Evolutionary conservation across 2,113 vertebrate genomes (phyloP), one percentile per base, ranked within the genome.

Genomic region (Tragelaphus scriptus): DNA sequence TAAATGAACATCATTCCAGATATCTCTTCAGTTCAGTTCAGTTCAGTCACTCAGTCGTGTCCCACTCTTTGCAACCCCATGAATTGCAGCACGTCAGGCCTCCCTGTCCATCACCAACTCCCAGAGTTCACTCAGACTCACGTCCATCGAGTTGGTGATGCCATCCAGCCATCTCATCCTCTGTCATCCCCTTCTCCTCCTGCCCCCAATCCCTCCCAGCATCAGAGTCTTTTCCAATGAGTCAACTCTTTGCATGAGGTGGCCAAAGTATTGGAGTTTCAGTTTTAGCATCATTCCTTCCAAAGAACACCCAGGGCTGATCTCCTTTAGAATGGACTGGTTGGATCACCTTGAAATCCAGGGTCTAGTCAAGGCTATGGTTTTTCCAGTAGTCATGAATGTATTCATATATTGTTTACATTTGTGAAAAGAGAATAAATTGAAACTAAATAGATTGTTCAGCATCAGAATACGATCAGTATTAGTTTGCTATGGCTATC

Each of bases 61-160:
- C 14, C 1, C 1, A 65, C 61, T 32, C 30, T 32, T 16, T 65
- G 30, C 6, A 0, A 32, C 30, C 14, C 15, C 63, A n/a, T 65
- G 30, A 65, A 65, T 8, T 0, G 15, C 15, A 65, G 63, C 30
- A 32, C 3, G 0, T 30, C 63, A 65, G 63, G 63, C 30, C 63
- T 65, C 30, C 63, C 7, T 65, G 1, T 65, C 63, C 63, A 65
- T 32, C 30, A 65, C 63, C 30, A 63, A 0, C 32, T n/a, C 16
- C 63, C 2, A 2, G 8, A 68, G 32, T n/a, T n/a, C 63, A 68
- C 65, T 19, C 65, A 68, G 2, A 68, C 65, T 19, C 16, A n/a
- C 0, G 4, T n/a, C 32, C 0, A 1, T n/a, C 1, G 3, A 68
- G 16, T 36, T 0, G 2, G 55, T 68, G 65, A 68, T n/a, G 8